Conservation (phyloP, 2,797 vertebrate species). For the Malurus splendens region DNA sequence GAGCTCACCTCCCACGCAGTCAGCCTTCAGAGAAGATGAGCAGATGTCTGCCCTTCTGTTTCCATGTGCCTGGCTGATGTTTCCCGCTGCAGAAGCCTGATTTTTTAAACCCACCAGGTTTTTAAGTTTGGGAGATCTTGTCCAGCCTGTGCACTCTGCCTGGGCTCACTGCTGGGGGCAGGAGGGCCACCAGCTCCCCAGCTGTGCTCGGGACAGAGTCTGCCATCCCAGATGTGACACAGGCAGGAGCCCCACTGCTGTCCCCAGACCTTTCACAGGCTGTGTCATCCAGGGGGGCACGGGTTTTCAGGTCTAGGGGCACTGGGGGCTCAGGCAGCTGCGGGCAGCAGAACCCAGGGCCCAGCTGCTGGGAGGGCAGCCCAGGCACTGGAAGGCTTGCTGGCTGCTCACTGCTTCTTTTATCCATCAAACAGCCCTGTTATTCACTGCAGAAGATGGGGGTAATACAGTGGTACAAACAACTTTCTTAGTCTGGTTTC, state of each 20-base stretch:
- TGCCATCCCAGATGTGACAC: accelerated
- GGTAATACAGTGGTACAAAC: background rate
- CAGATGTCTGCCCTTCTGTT: background rate
- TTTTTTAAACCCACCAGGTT: background rate
- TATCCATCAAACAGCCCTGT: background rate
- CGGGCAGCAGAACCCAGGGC: background rate
- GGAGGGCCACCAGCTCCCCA: background rate
- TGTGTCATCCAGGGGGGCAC: background rate
- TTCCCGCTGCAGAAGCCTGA: background rate
- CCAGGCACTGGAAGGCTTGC: background rate
- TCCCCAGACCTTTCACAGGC: background rate
- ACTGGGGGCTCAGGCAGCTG: background rate
- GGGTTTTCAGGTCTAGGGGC: background rate
- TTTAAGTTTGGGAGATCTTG: background rate
- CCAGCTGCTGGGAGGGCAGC: background rate
- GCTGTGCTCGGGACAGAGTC: accelerated
- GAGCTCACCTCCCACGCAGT: background rate
- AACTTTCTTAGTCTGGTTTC: background rate
- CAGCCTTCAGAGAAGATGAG: background rate
- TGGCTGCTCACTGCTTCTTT: background rate
- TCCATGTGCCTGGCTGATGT: background rate
- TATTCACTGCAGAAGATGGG: background rate
- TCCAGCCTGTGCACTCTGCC: background rate
- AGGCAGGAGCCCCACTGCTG: background rate
- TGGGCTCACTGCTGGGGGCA: background rate